A percentile compares a stretch with the other conserved stretches of the same genome.
These are phyloP conservation scores for Odontamblyopus lacepedii DNA, from an alignment of 2,797 vertebrate genomes.

Conservation along the genomic window DNA sequence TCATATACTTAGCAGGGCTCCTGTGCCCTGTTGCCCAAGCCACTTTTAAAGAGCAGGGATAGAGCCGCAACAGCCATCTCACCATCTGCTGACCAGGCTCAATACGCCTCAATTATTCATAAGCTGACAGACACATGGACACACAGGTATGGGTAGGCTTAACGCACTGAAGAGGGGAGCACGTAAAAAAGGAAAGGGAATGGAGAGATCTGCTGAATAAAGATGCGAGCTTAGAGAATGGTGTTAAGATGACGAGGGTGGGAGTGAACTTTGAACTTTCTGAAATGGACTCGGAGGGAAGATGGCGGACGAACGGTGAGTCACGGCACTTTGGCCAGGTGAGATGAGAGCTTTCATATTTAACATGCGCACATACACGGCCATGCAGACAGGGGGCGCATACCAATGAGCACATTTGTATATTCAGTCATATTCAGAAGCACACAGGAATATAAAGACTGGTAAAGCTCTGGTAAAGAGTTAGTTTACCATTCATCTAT, in stretches of 20 bases:
- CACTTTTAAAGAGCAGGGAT: constrained; percentile 53
- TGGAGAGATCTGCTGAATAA: constrained; percentile 27
- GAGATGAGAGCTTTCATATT: constrained; percentile 37
- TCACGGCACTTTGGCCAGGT: constrained; percentile 48
- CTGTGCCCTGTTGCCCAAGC: constrained; percentile 59
- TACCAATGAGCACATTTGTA: constrained; percentile 8
- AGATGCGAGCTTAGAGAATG: constrained; percentile 15
- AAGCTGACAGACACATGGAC: constrained; percentile 45
- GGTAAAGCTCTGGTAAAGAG: background rate
- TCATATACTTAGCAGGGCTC: constrained; percentile 19
- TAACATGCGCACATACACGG: background rate
- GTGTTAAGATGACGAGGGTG: constrained; percentile 14
- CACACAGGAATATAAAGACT: constrained; percentile 2
- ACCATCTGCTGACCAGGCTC: constrained; percentile 74
- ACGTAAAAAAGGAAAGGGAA: constrained; percentile 19
- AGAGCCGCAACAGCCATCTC: constrained; percentile 60
- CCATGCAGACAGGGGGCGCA: background rate
- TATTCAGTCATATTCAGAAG: background rate
- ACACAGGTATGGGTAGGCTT: constrained; percentile 37
- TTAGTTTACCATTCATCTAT: background rate
- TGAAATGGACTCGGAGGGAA: constrained; percentile 57
- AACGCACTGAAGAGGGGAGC: constrained; percentile 9
- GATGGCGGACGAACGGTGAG: constrained; percentile 47
- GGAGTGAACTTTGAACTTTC: constrained; percentile 62
- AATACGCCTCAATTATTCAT: constrained; percentile 75